Base-by-base conservation (phyloP, 2,113 vertebrate species). In the Zapornia atra region DNA sequence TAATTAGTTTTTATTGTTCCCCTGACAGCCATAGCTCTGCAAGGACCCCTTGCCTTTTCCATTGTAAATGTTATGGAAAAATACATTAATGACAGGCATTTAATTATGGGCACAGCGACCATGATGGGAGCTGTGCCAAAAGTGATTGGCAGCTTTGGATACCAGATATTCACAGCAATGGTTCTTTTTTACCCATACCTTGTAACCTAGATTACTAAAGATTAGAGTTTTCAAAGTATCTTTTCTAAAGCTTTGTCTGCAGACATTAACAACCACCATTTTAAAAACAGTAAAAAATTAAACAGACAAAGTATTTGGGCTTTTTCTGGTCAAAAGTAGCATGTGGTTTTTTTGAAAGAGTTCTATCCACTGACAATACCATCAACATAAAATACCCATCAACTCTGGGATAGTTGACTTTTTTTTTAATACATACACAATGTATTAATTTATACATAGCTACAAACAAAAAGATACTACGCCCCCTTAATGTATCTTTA, bases 1-100 rank as follows among this genome's bases (percentile, higher is more conserved):
- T 98, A 97, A 98, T 98, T 98, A 98, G 95, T 97, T 97, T 97
- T 97, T 95, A 98, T 98, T 98, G 97, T 98, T 98, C 98, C 97
- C 98, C 72, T 97, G 97, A 98, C 97, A 98, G 97, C 91, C 95
- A 96, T 50, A 97, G 95, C 92, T 96, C 94, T 95, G 94, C 65
- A 95, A 97, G 96, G 94, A 97, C 94, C 96, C 92, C 96, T 97
- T 97, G 96, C 96, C 97, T 98, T 96, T 96, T 96, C 97, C 94
- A 95, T 94, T 97, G 96, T 97, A 98, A 97, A 97, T 96, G 96
- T 96, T 96, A 97, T 95, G 88, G 96, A 96, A 97, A 98, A 98
- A 97, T 97, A 97, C 95, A 96, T 95, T 97, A 97, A 97, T 97
- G 97, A 97, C 93, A 97, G 88, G 94, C 94, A 90, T 98, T 98